A percentile compares a stretch with the other conserved stretches of the same genome.
phyloP scores from a whole-genome alignment of 2,888 invertebrate genomes.

The Bombyx huttoni region DNA sequence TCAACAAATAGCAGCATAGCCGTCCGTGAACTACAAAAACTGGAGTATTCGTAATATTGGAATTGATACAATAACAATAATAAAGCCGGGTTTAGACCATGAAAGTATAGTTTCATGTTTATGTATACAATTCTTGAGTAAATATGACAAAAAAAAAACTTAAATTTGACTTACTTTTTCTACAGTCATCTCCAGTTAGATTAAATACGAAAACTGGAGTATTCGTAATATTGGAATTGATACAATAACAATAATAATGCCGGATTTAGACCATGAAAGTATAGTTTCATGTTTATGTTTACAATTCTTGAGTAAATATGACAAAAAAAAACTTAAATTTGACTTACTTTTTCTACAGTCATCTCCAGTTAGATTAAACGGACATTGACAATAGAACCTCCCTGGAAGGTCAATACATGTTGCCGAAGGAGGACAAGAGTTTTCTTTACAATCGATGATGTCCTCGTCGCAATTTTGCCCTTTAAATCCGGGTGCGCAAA shows the following conservation, averaged over 20 bases:
- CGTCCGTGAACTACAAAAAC: background rate
- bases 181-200: conserved; percentile 95
- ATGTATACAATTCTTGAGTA: background rate
- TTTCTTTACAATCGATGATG: conserved; percentile 91
- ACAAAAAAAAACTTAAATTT: background rate
- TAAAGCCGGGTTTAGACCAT: background rate
- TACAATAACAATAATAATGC: too few relatives aligned
- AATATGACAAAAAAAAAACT: background rate
- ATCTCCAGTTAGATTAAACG: conserved; percentile 96
- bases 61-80: background rate
- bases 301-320: background rate
- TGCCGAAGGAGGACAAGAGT: conserved; percentile 94
- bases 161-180: conserved; percentile 81
- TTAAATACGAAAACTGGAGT: conserved; percentile 73
- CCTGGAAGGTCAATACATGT: conserved; percentile 93
- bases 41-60: background rate
- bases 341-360: conserved; percentile 93
- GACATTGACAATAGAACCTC: conserved; percentile 95
- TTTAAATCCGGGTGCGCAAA: conserved; percentile 85
- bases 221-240: background rate
- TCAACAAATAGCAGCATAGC: too few relatives aligned
- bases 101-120: background rate
- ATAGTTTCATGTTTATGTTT: background rate
- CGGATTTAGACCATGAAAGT: background rate
- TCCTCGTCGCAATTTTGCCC: conserved; percentile 93